These are phyloP conservation scores for Chaetops frenatus DNA, from an alignment of 2,113 vertebrate genomes.

Conservation along the genomic window DNA sequence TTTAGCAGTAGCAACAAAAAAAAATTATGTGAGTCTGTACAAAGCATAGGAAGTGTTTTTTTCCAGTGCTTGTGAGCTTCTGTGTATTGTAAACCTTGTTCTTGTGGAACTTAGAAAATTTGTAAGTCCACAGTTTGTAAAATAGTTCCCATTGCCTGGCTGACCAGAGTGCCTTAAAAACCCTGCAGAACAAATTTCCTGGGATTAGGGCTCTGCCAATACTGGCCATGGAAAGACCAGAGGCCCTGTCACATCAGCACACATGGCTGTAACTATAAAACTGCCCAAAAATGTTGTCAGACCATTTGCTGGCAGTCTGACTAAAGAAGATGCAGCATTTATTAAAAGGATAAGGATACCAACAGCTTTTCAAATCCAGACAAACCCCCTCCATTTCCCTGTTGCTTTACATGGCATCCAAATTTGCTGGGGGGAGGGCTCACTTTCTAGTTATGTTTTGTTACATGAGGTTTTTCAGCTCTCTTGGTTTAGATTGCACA, in stretches of 20 bases:
- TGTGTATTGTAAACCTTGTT: not conserved
- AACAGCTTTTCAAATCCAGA: not conserved
- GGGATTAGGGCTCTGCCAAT: not conserved
- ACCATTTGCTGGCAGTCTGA: not conserved
- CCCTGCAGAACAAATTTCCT: not conserved
- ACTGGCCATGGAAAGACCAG: not conserved
- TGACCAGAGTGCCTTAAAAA: not conserved
- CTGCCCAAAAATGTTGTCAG: not conserved
- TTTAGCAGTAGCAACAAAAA: not conserved
- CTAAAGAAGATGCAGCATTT: not conserved
- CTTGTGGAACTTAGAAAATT: not conserved
- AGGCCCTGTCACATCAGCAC: not conserved
- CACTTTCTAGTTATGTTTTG: not conserved
- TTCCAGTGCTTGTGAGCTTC: not conserved
- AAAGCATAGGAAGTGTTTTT: not conserved
- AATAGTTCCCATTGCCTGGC: not conserved
- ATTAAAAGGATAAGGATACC: not conserved
- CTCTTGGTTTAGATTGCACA: not conserved
- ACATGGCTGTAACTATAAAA: not conserved
- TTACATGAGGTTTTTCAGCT: not conserved
- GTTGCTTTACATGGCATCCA: not conserved
- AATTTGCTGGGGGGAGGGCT: rapidly evolving
- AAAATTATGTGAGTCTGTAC: rapidly evolving
- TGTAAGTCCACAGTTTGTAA: not conserved
- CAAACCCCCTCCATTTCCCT: not conserved